Conservation (phyloP, 2,113 vertebrate species). For the Potamarius usumacintae region DNA sequence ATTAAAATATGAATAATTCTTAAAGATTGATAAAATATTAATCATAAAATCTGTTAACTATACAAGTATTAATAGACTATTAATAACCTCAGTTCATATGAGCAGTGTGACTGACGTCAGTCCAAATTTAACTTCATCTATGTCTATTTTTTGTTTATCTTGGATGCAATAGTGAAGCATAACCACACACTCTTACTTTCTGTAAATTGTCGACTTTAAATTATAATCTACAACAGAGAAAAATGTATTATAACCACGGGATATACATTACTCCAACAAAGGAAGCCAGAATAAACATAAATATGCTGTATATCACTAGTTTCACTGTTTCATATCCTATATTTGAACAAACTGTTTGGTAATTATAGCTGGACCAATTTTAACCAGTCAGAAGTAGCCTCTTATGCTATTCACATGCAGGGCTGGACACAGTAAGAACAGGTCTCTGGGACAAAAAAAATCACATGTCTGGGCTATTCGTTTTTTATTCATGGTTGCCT, state of each 20-base stretch:
- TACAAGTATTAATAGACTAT: no score
- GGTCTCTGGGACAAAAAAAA: neutral
- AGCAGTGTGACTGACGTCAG: neutral
- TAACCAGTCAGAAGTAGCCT: neutral
- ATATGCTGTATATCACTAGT: neutral
- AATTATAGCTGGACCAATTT: neutral
- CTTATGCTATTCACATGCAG: neutral
- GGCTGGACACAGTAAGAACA: neutral
- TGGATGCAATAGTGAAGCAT: neutral
- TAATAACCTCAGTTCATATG: no score
- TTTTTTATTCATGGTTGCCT: no score
- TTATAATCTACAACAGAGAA: neutral
- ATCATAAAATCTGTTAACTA: no score
- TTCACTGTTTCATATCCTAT: neutral
- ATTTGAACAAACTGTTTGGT: neutral
- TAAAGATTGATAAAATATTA: no score
- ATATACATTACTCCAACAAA: neutral
- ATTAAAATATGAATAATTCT: no score
- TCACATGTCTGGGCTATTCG: neutral
- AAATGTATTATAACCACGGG: neutral
- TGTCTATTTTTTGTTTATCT: neutral
- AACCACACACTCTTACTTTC: neutral
- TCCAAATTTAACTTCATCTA: neutral
- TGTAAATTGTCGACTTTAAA: neutral
- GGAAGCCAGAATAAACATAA: neutral